phyloP scores from a whole-genome alignment of 2,797 vertebrate genomes.

The Hypotaenidia philippensis region DNA sequence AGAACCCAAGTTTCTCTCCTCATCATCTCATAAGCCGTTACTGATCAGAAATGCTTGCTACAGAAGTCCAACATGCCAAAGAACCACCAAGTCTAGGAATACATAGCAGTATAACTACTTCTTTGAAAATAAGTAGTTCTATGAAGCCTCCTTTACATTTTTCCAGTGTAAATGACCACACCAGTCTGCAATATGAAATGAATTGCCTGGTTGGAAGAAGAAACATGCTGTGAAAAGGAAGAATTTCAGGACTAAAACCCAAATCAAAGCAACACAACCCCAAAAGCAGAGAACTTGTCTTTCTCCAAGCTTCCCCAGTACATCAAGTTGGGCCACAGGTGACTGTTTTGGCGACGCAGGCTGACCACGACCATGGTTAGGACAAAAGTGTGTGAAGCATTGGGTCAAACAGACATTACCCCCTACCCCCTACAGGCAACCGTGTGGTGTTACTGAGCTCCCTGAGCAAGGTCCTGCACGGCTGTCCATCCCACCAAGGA shows the following conservation, averaged over 20 bases:
- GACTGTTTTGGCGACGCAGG: background rate
- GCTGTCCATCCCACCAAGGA: background rate
- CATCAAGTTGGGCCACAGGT: background rate
- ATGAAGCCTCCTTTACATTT: background rate
- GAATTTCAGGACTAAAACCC: background rate
- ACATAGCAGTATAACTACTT: background rate
- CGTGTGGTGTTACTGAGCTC: background rate
- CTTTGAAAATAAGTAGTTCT: background rate
- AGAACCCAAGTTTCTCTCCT: background rate
- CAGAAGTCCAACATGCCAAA: background rate
- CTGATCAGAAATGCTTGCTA: background rate
- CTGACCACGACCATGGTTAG: background rate
- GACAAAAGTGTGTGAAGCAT: background rate
- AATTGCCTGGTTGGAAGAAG: background rate
- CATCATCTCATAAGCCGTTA: background rate
- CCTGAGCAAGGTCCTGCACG: background rate
- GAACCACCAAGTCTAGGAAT: background rate
- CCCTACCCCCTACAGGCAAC: background rate
- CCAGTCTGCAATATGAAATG: background rate
- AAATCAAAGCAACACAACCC: background rate
- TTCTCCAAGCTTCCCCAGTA: background rate
- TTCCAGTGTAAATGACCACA: background rate
- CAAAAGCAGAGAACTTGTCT: background rate
- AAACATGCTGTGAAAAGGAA: background rate
- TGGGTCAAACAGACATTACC: background rate